These are phyloP conservation scores for Piprites chloris DNA, from an alignment of 2,113 vertebrate species.

Conservation along the genomic window DNA sequence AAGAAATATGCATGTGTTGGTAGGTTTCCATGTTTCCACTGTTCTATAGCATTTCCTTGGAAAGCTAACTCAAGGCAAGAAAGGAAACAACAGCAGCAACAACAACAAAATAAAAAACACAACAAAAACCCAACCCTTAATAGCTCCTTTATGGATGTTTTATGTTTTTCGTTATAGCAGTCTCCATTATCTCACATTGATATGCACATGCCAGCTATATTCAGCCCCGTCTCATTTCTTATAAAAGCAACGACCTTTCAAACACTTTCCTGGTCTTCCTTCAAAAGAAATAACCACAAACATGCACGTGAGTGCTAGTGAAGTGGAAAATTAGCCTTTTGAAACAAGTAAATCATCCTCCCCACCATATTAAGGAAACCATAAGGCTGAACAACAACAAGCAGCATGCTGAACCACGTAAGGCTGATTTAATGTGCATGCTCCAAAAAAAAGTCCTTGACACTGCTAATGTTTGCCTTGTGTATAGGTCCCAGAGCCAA, in stretches of 20 bases:
- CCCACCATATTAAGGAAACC: not conserved
- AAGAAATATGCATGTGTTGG: not conserved
- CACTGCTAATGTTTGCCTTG: not conserved
- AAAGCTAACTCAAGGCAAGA: not conserved
- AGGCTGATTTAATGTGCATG: not conserved
- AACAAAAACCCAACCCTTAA: not conserved
- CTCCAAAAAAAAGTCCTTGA: slow-evolving; percentile 3
- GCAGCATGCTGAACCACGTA: not conserved
- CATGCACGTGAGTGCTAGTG: not conserved
- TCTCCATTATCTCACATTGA: not conserved
- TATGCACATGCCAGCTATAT: not conserved
- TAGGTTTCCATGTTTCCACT: not conserved
- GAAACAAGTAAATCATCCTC: not conserved
- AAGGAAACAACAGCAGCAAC: not conserved
- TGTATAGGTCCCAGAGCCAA: not conserved
- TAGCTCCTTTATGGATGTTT: not conserved
- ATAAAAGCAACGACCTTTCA: slow-evolving; percentile 45
- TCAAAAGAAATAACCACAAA: not conserved
- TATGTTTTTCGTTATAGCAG: not conserved
- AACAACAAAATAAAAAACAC: not conserved
- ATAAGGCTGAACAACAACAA: not conserved
- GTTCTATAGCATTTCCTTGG: not conserved
- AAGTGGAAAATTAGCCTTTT: slow-evolving; percentile 31
- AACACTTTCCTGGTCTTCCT: not conserved
- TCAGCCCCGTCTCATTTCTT: not conserved